These are phyloP conservation scores for Tanytarsus gracilentus DNA, from an alignment of 2,888 invertebrate genomes.

Conservation along the genomic window DNA sequence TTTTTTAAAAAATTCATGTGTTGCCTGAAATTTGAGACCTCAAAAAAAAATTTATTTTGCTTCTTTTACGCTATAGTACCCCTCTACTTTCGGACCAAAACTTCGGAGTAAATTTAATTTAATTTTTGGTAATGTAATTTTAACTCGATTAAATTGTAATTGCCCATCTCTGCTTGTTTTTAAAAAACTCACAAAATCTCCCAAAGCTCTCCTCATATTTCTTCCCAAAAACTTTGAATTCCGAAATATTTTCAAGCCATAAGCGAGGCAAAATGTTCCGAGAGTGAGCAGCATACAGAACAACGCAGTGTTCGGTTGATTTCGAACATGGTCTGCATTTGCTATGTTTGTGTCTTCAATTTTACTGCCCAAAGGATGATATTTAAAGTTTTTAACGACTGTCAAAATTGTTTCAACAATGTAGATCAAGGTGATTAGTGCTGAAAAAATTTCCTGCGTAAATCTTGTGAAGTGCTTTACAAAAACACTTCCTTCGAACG, in stretches of 20 bases:
- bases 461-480: slow-evolving; percentile 87
- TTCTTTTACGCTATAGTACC: too few relatives aligned
- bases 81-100: too few relatives aligned
- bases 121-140: too few relatives aligned
- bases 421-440: slow-evolving; percentile 91
- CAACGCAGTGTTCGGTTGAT: slow-evolving; percentile 89
- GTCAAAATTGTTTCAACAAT: slow-evolving; percentile 85
- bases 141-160: too few relatives aligned
- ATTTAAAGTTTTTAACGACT: slow-evolving; percentile 64
- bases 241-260: slow-evolving; percentile 83
- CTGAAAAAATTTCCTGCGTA: slow-evolving; percentile 95
- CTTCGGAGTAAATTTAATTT: too few relatives aligned
- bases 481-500: slow-evolving; percentile 84
- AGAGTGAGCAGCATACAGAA: slow-evolving; percentile 86
- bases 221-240: slow-evolving; percentile 93
- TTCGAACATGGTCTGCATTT: slow-evolving; percentile 34
- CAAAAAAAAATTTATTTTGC: too few relatives aligned
- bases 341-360: too few relatives aligned
- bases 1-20: too few relatives aligned
- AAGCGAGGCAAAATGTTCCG: slow-evolving; percentile 87
- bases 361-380: slow-evolving; percentile 63
- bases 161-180: too few relatives aligned
- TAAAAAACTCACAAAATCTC: too few relatives aligned
- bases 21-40: too few relatives aligned
- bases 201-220: slow-evolving; percentile 60